phyloP scores from a whole-genome alignment of 2,797 vertebrate species.

The Sebastes trivittatus region DNA sequence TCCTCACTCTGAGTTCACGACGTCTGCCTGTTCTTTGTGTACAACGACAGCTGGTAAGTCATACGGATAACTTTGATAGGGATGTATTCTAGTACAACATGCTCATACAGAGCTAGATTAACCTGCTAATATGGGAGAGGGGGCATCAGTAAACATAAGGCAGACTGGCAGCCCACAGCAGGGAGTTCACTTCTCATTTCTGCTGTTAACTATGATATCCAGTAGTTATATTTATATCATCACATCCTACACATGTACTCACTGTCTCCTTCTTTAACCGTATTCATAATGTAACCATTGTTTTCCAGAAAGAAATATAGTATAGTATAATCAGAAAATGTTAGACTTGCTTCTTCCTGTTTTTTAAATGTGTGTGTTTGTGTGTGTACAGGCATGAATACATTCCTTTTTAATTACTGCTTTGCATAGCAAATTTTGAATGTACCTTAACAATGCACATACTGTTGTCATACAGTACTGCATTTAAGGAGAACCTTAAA shows the following conservation, averaged over 20 bases:
- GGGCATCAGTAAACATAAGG: fast-evolving
- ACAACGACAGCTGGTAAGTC: slow-evolving; percentile 14
- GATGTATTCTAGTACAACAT: neutral
- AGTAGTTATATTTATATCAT: neutral
- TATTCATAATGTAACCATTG: neutral
- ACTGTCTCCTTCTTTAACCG: fast-evolving
- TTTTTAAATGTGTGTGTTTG: neutral
- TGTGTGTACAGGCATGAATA: neutral
- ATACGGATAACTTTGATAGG: fast-evolving
- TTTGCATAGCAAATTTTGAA: neutral
- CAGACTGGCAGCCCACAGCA: neutral
- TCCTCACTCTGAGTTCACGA: fast-evolving
- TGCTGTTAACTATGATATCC: neutral
- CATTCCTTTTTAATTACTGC: neutral
- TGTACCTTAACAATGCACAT: neutral
- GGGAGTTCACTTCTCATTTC: neutral
- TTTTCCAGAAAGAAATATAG: neutral
- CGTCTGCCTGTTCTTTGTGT: neutral
- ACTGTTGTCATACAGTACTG: neutral
- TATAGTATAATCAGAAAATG: neutral
- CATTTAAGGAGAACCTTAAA: neutral
- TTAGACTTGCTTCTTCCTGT: neutral
- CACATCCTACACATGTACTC: neutral
- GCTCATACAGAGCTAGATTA: neutral
- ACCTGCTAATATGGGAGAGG: neutral